These are phyloP conservation scores for Dysmachus trigonus DNA, from an alignment of 2,888 invertebrate species.

Conservation along the genomic window DNA sequence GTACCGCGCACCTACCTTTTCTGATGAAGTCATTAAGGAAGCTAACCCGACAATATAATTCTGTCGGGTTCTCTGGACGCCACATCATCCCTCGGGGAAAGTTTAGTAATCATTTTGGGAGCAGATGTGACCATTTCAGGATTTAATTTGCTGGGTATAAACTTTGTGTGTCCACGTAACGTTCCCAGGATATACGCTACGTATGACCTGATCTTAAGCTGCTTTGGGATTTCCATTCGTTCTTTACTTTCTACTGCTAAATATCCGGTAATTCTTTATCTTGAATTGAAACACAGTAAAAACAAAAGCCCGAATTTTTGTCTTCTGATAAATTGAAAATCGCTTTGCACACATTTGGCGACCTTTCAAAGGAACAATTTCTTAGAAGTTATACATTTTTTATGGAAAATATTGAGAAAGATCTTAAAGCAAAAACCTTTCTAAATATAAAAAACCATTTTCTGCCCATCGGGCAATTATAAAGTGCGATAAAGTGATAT, in stretches of 20 bases:
- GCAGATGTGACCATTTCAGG: slow-evolving; percentile 41
- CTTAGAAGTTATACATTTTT: neutral
- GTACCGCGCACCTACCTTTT: too few species aligned
- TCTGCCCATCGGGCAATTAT: neutral
- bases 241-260: neutral
- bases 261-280: neutral
- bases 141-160: slow-evolving; percentile 39
- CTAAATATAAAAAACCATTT: neutral
- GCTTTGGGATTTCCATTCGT: neutral
- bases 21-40: slow-evolving; percentile 39
- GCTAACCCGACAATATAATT: slow-evolving; percentile 38
- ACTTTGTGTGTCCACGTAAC: slow-evolving; percentile 9
- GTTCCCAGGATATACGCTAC: neutral
- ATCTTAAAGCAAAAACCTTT: neutral
- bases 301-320: neutral
- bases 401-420: neutral
- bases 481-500: neutral
- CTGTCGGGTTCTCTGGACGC: slow-evolving; percentile 29
- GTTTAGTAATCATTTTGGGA: slow-evolving; percentile 42
- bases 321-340: neutral
- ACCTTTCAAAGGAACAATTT: neutral
- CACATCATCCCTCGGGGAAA: slow-evolving; percentile 28
- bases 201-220: neutral
- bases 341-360: neutral
- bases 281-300: neutral